phyloP scores from a whole-genome alignment of 2,797 vertebrate species.

The Pipistrellus kuhlii region DNA sequence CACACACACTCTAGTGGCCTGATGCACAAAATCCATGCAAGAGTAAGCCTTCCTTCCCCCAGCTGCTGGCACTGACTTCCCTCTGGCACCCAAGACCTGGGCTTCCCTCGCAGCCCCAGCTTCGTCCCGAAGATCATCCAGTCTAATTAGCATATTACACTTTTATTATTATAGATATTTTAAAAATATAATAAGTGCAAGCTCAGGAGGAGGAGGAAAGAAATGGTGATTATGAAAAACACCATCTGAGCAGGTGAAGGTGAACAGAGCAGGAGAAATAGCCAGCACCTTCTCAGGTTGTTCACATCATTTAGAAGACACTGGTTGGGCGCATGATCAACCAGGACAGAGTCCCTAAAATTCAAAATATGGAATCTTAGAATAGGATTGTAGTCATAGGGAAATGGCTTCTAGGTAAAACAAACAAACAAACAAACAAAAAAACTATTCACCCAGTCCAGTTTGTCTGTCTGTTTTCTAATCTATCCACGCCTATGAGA shows the following conservation, averaged over 20 bases:
- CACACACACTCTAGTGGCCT: no score
- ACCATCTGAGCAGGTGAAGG: neutral
- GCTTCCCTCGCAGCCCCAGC: no score
- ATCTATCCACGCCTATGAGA: neutral
- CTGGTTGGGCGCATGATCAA: neutral
- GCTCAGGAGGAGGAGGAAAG: slow-evolving; percentile 4
- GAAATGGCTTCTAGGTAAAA: neutral
- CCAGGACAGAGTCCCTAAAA: neutral
- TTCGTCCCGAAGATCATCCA: no score
- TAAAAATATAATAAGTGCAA: neutral
- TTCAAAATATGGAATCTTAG: slow-evolving; percentile 11
- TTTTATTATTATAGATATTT: no score
- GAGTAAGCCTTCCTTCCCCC: no score
- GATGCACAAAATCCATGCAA: no score
- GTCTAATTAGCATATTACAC: no score
- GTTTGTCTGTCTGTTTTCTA: neutral
- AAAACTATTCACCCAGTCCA: neutral
- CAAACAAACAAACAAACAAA: neutral
- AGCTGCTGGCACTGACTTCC: no score
- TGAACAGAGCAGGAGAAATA: neutral
- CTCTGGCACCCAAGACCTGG: no score
- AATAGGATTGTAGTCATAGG: neutral
- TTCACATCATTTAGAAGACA: slow-evolving; percentile 29
- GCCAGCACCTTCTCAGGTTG: neutral
- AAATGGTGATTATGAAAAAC: neutral